phyloP scores from a whole-genome alignment of 2,113 vertebrate genomes.

The Psophia crepitans region DNA sequence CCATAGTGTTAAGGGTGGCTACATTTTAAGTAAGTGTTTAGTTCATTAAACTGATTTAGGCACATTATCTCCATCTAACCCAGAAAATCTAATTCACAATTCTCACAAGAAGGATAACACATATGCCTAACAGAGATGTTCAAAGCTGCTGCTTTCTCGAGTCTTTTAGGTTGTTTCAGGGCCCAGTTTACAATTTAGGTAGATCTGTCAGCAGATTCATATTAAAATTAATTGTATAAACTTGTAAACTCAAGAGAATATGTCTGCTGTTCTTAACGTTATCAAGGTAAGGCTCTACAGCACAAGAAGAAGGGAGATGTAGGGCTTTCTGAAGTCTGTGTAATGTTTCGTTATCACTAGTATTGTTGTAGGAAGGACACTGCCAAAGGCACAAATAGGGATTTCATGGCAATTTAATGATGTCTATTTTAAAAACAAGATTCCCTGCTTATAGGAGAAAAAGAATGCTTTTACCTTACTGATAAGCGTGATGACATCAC shows the following conservation, averaged over 20 bases:
- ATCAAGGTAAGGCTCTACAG: neutral
- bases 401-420: neutral
- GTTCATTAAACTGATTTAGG: neutral
- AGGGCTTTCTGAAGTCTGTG: neutral
- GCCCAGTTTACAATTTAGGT: neutral
- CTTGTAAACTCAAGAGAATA: neutral
- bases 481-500: conserved; percentile 91
- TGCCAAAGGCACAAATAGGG: neutral
- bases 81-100: neutral
- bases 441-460: neutral
- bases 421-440: neutral
- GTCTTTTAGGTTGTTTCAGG: neutral
- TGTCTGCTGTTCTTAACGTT: neutral
- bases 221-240: neutral
- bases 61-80: neutral
- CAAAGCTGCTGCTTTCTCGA: neutral
- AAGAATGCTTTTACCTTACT: conserved; percentile 84
- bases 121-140: neutral
- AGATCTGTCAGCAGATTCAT: neutral
- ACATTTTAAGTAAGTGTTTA: neutral
- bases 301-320: neutral
- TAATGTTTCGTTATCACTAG: neutral
- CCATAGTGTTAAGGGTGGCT: neutral
- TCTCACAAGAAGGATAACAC: neutral
- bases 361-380: neutral